Evolutionary conservation across 2,888 invertebrate genomes (phyloP), one percentile per base, ranked within the genome.

Genomic region (Acleris laterana): DNA sequence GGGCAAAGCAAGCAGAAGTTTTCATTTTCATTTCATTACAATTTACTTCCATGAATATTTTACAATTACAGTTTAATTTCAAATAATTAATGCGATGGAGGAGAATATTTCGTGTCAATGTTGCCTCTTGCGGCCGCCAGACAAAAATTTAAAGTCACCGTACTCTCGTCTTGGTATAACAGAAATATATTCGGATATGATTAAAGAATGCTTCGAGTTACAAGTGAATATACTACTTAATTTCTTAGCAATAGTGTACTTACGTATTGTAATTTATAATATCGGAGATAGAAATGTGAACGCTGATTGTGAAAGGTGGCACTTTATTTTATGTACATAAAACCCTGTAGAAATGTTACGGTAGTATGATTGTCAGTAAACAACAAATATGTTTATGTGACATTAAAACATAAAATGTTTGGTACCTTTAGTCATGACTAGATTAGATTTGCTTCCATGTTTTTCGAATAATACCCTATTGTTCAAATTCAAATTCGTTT

Each of bases 191-290:
- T 81, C 81, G 42, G 88, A 89, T 71, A 88, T 92, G 87, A 69
- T 92, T 32, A 89, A 85, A 70, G 89, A 92, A 73, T 92, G 91
- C 81, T 92, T 90, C 69, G 87, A 89, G 77, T 87, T 91, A 69
- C 78, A 87, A 70, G 91, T 91, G 87, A 85, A 72, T 77, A 72
- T 28, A 46, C 11, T 5, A 52, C 28, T 58, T 44, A 5, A 38
- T 11, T 56, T 6, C 46, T 28, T 17, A 17, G 17, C 17, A 46
- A 46, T 17, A 46, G 0, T n/a, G 6, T 46, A n/a, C 9, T 32
- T 9, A 25, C 25, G 0, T 25, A 25, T 25, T 32, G 9, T 32
- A 32, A 32, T 32, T 32, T 32, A 32, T 32, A 9, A 32, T 9
- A 32, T 9, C 9, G 32, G 9, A 7, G 3, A 9, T 32, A 32